Evolutionary conservation across 2,888 invertebrate genomes (phyloP), one percentile per base, ranked within the genome.

Genomic region (Agriotes lineatus): DNA sequence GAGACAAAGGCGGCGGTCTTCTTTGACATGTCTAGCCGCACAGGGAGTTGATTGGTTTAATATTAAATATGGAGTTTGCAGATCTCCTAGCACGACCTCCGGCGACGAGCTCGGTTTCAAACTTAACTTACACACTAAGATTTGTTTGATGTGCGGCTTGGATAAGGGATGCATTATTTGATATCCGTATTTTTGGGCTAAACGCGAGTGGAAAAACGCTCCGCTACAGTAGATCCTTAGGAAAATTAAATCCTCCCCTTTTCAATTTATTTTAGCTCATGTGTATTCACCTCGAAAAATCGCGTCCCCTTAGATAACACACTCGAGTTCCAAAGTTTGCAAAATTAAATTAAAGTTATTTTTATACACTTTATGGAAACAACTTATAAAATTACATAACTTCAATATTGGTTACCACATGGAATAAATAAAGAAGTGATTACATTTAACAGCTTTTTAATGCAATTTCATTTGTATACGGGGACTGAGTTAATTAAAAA

Each of bases 31-130:
- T 67, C 65, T 69, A 74, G 70, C 74, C 74, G 72, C 71, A 74
- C 70, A 52, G 66, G 70, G 67, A 73, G 71, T 74, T 74, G 75
- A 77, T 75, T 77, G 76, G 74, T 75, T 76, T 77, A 73, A 74
- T 74, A 77, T 76, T 76, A 75, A 77, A 75, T 75, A 74, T 75
- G 75, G 71, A 73, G 71, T 59, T 67, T 70, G 58, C 60, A 59
- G 66, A 67, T 66, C 58, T 67, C 42, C 37, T 37, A 18, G 42
- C 44, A 52, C 52, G 45, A 52, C 70, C 66, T 37, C 12, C 14
- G 52, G 70, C 66, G 30, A 70, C 35, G 57, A 62, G 59, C 62
- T 67, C 62, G 33, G 70, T 52, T 66, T 48, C 44, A 59, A 69
- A 65, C 64, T 57, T 62, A 58, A 63, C 68, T 57, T 60, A 50